Conservation (phyloP, 2,113 vertebrate genomes). For the Pterophyllum scalare region DNA sequence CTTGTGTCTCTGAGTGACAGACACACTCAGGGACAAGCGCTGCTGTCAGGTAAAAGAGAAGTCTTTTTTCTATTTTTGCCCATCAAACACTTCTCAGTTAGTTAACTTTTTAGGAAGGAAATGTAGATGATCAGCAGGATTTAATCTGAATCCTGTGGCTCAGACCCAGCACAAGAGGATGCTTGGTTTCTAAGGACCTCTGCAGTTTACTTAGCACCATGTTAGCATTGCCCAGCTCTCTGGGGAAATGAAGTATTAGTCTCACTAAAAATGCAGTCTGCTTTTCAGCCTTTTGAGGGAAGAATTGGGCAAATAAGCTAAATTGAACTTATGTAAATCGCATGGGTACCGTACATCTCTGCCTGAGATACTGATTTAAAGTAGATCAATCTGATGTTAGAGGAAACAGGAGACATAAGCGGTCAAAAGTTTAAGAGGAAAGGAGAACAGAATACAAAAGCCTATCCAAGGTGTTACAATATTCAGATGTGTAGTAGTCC, state of each 20-base stretch:
- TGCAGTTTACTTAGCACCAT: not conserved
- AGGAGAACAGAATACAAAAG: not conserved
- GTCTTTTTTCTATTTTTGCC: not conserved
- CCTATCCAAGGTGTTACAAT: not conserved
- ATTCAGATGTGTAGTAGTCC: not conserved
- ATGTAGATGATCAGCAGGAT: not conserved
- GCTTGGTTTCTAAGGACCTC: not conserved
- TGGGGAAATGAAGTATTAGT: too few relatives aligned
- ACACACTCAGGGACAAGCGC: not conserved
- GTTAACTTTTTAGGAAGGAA: not conserved
- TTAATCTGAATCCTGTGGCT: not conserved
- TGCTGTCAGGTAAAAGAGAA: not conserved
- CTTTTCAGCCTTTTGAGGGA: not conserved
- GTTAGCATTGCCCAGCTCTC: not conserved
- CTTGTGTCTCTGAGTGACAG: not conserved
- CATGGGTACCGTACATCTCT: not conserved
- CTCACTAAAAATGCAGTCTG: too few relatives aligned
- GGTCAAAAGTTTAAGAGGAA: not conserved
- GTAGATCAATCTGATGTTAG: not conserved
- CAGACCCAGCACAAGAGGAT: not conserved
- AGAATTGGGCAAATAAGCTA: not conserved
- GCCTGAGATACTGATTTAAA: not conserved
- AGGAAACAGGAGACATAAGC: not conserved
- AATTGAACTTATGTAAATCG: not conserved
- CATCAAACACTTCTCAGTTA: not conserved